Conservation (phyloP, 2,113 vertebrate species). For the Pachypanchax playfairii region DNA sequence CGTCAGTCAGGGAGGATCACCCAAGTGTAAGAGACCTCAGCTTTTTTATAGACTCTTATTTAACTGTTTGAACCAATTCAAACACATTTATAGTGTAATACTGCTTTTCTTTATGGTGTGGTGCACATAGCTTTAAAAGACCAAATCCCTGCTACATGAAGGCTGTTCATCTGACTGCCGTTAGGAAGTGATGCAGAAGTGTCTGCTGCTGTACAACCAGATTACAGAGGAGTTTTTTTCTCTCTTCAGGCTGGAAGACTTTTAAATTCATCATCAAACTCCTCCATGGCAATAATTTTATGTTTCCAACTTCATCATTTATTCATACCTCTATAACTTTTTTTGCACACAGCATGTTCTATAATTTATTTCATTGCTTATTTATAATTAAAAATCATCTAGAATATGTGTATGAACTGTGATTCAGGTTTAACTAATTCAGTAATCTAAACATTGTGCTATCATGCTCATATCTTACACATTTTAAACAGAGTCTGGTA, state of each 20-base stretch:
- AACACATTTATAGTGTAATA: background rate
- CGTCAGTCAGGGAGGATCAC: constrained; percentile 1
- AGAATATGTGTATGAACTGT: background rate
- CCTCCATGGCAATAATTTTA: background rate
- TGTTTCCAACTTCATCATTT: background rate
- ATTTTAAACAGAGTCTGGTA: background rate
- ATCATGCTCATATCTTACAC: background rate
- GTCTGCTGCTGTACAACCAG: background rate
- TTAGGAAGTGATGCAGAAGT: background rate
- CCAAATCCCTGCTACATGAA: too few species aligned
- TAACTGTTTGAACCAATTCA: background rate
- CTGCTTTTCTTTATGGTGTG: background rate
- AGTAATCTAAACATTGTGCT: background rate
- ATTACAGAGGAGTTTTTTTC: background rate
- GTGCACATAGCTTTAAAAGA: background rate
- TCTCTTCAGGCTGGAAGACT: background rate
- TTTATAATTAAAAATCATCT: constrained; percentile 1
- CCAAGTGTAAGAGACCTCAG: background rate
- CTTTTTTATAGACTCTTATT: too few species aligned
- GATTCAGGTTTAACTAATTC: background rate
- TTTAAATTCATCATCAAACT: background rate
- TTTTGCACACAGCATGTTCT: background rate
- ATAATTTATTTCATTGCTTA: constrained; percentile 1
- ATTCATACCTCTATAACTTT: background rate
- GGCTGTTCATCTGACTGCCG: background rate